These are phyloP conservation scores for Parelbella ahira DNA, from an alignment of 2,888 invertebrate species.

Conservation along the genomic window DNA sequence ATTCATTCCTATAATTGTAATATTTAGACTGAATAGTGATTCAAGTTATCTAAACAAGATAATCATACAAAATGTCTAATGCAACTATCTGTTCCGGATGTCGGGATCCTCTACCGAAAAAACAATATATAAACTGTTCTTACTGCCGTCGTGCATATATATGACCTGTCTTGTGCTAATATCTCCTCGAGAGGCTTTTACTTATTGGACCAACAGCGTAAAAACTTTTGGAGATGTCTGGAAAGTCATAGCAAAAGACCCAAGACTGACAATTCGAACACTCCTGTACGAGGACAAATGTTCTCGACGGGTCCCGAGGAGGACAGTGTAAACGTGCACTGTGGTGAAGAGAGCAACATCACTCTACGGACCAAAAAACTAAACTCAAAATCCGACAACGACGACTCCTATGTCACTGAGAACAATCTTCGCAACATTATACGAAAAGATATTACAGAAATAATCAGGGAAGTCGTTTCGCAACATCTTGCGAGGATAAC, in stretches of 20 bases:
- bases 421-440: slow-evolving; percentile 1
- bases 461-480: not conserved
- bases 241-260: slow-evolving; percentile 1
- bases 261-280: slow-evolving; percentile 4
- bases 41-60: too few species aligned
- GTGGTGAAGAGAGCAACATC: not conserved
- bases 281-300: not conserved
- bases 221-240: not conserved
- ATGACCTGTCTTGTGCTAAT: slow-evolving; percentile 5
- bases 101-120: not conserved
- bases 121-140: slow-evolving; percentile 2
- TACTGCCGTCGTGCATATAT: not conserved
- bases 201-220: not conserved
- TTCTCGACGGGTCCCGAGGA: not conserved
- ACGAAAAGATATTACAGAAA: slow-evolving; percentile 4
- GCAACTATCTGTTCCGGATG: not conserved
- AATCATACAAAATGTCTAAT: too few species aligned
- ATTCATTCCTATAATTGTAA: too few species aligned
- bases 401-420: slow-evolving; percentile 4
- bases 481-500: not conserved
- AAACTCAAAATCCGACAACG: not conserved
- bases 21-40: too few species aligned
- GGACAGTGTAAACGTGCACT: too few species aligned
- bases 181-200: not conserved
- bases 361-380: slow-evolving; percentile 6